Base-by-base conservation (phyloP, 2,888 invertebrate genomes). In the Phengaris arion region DNA sequence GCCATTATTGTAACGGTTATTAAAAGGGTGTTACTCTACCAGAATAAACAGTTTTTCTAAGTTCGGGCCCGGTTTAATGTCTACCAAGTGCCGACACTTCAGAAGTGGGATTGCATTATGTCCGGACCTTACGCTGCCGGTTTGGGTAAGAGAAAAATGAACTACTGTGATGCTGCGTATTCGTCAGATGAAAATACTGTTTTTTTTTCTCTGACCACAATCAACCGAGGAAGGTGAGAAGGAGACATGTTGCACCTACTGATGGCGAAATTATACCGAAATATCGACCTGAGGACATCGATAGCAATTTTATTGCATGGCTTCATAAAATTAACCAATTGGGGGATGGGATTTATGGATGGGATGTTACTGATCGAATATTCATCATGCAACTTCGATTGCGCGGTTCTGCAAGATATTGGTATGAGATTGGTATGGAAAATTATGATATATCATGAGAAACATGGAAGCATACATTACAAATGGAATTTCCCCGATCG, bases 301-400 rank as follows among this genome's bases (percentile, higher is more conserved):
- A 22, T 7, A 35, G 45, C 68, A 22, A 68, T 68, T 5, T 68
- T 4, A 9, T 35, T 45, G 13, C 13, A 45, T 68, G 68, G 68
- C 35, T 68, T 35, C 68, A 68, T 35, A 68, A 68, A 35, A 68
- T 68, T 6, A 35, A 68, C 35, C 35, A 68, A 46, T 68, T 68
- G 45, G 68, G 68, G 5, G 35, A 68, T 8, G 22, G 0, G 22
- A 35, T 68, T 46, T 68, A 68, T 9, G 68, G 79, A 0, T 82
- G 82, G 82, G 57, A 70, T 15, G 45, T 35, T 45, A 76, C 55
- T 46, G 77, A 76, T 15, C 48, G 74, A 13, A 72, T 70, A 72
- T 80, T 81, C 8, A 55, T 80, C 0, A 81, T 83, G 81, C 22
- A 22, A 22, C 22, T 22, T 1, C 22, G 22, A 22, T 22, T 22